phyloP scores from a whole-genome alignment of 2,888 invertebrate genomes.

The Plutella xylostella region DNA sequence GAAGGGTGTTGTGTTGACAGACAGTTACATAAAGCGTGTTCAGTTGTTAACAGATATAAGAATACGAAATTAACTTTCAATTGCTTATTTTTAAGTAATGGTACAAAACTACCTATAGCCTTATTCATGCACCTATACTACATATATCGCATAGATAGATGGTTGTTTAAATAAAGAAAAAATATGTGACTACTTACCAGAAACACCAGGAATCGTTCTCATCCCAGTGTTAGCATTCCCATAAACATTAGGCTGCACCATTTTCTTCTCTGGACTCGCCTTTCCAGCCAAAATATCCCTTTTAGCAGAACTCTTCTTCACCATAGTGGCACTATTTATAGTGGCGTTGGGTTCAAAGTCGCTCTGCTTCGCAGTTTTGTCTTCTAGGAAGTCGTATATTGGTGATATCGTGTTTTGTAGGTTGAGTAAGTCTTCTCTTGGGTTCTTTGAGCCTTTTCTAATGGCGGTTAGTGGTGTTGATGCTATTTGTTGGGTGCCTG shows the following conservation, averaged over 20 bases:
- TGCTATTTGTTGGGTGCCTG: constrained; percentile 29
- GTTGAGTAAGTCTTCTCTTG: constrained; percentile 37
- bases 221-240: not conserved
- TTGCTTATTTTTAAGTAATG: too few relatives aligned
- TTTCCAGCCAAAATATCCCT: constrained; percentile 42
- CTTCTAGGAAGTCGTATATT: constrained; percentile 46
- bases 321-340: constrained; percentile 44
- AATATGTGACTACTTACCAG: not conserved
- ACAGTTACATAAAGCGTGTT: too few relatives aligned
- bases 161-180: too few relatives aligned
- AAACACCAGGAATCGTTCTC: not conserved
- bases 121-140: too few relatives aligned
- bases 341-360: constrained; percentile 38
- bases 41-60: too few relatives aligned
- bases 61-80: too few relatives aligned
- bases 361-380: constrained; percentile 32
- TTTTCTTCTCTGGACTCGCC: constrained; percentile 38
- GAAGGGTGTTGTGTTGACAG: too few relatives aligned
- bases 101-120: too few relatives aligned
- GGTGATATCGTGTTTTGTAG: constrained; percentile 56
- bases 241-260: constrained; percentile 17
- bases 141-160: too few relatives aligned
- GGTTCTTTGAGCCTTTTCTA: constrained; percentile 30
- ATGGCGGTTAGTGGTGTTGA: constrained; percentile 49
- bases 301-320: constrained; percentile 37